Evolutionary conservation across 2,888 invertebrate species (phyloP), one percentile per base, ranked within the genome.

Genomic region (Diarsia mendica): DNA sequence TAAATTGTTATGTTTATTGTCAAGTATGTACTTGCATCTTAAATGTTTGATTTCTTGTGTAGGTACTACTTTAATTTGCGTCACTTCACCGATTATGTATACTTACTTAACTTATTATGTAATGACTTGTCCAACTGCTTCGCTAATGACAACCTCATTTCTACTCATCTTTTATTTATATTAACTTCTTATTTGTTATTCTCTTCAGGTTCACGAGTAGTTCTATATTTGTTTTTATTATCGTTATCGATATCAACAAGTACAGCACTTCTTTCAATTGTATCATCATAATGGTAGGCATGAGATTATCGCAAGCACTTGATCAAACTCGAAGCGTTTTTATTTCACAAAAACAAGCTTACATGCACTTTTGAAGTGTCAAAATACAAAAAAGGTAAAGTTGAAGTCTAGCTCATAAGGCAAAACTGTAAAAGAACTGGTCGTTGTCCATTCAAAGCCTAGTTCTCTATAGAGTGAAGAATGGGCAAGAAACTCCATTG

Each of bases 161-260:
- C 60, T 69, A 49, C 79, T 78, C 65, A 66, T 83, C 60, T 82
- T 78, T 78, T 69, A 79, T 79, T 79, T 78, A 79, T 69, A n/a
- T 67, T 58, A 60, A 75, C 61, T 60, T 23, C 33, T 53, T 68
- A 65, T 69, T 79, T 77, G 58, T 60, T 68, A 82, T 79, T 79
- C 82, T 82, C 78, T 65, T 58, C 78, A 82, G 48, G 1, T 68
- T 33, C 60, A 46, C 60, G 70, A 69, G 65, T 53, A 60, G 65
- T 78, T 66, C 69, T 78, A 48, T 69, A 60, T 80, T 71, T 79
- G 66, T 48, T 67, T 68, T 18, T 23, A 39, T 67, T 68, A 46
- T 72, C 46, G 23, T 39, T 68, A 49, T 61, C 51, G 64, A 10
- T 48, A 60, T 48, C 58, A 13, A 23, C 49, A 67, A 67, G 51